phyloP scores from a whole-genome alignment of 2,797 vertebrate species.

The Melanotaenia parkinsoni region DNA sequence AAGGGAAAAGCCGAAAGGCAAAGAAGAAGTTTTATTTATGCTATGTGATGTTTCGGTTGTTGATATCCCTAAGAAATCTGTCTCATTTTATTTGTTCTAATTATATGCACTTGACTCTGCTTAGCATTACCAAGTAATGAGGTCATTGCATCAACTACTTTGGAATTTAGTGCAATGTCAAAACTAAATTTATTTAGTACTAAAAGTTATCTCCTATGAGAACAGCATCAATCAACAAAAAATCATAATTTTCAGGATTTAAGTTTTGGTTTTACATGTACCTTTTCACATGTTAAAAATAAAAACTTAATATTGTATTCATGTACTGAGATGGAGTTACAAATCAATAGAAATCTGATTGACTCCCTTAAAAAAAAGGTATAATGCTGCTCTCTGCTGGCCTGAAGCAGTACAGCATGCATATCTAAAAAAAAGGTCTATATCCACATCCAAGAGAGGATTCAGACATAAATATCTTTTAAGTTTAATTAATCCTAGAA shows the following conservation, averaged over 20 bases:
- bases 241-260: not conserved
- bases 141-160: not conserved
- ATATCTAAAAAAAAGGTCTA: not conserved
- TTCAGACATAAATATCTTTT: not conserved
- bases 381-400: conserved; percentile 66
- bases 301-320: too few relatives aligned
- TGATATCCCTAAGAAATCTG: not conserved
- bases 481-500: not conserved
- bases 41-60: not conserved
- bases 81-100: not conserved
- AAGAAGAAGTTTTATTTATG: not conserved
- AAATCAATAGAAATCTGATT: not conserved
- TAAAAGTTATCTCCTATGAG: not conserved
- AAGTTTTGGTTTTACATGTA: not conserved
- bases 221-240: not conserved
- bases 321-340: not conserved
- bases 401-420: not conserved
- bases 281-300: not conserved
- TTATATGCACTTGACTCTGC: not conserved
- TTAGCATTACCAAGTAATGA: not conserved
- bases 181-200: not conserved
- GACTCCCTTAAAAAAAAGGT: not conserved
- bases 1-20: too few relatives aligned
- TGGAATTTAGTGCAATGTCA: not conserved
- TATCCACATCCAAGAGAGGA: not conserved